Evolutionary conservation across 2,113 vertebrate genomes (phyloP).

Genomic region (Callorhinus ursinus): DNA sequence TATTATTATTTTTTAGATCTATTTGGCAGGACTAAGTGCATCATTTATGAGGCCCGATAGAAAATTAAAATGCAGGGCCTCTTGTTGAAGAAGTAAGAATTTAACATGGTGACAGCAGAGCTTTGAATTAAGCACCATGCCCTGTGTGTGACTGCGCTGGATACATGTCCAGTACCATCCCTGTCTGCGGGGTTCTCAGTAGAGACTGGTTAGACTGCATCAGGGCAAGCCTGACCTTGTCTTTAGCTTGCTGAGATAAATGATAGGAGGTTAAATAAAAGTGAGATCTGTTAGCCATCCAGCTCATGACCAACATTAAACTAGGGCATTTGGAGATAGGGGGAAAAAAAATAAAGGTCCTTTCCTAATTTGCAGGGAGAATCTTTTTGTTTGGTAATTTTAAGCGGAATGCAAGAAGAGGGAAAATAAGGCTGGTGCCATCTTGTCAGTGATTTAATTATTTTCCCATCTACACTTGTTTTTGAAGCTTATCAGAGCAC

Average conservation of each 20-base stretch:
- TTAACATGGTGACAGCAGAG: background rate
- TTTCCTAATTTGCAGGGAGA: background rate
- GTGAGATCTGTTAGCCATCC: background rate
- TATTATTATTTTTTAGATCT: background rate
- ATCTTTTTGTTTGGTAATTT: constrained; percentile 47
- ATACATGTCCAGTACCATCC: background rate
- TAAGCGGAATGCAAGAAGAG: constrained; percentile 5
- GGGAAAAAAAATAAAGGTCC: background rate
- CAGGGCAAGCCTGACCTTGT: background rate
- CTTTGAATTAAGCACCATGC: background rate
- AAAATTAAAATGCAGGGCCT: background rate
- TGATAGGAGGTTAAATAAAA: background rate
- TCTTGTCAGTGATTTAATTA: constrained; percentile 83
- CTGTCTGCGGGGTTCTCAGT: background rate
- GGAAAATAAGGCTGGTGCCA: constrained; percentile 48
- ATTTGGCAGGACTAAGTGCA: background rate
- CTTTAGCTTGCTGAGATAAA: background rate
- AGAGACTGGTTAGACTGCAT: background rate
- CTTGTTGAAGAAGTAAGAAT: background rate
- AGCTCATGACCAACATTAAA: background rate
- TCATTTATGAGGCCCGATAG: background rate
- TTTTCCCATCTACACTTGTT: constrained; percentile 82
- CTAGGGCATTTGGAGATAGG: background rate
- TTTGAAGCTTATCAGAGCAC: constrained; percentile 83
- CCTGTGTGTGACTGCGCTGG: background rate